Conservation (phyloP, 2,797 vertebrate genomes). For the Diplodus sargus region DNA sequence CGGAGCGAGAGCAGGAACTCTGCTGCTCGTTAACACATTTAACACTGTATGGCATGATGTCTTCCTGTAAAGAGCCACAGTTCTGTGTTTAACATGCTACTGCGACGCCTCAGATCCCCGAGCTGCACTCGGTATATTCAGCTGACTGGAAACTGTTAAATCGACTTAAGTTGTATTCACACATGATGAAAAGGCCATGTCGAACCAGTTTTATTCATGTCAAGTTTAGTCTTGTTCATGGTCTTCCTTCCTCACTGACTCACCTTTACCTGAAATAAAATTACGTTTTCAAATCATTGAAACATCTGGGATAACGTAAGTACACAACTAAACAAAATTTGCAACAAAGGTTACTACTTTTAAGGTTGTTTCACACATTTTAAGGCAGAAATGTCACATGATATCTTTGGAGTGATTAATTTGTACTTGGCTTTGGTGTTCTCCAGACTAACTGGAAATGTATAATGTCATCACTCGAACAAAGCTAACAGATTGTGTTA, state of each 20-base stretch:
- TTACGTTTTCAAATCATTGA: too few relatives aligned
- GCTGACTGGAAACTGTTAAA: conserved; percentile 1
- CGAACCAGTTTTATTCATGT: neutral
- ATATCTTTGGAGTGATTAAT: too few relatives aligned
- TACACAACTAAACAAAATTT: too few relatives aligned
- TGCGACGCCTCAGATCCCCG: conserved; percentile 10
- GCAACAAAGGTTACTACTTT: too few relatives aligned
- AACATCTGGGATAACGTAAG: too few relatives aligned
- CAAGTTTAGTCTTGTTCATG: too few relatives aligned
- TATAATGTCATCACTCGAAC: neutral
- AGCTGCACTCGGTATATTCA: neutral
- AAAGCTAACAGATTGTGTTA: neutral
- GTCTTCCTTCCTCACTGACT: too few relatives aligned
- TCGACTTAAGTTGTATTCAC: neutral
- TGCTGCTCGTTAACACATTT: conserved; percentile 52
- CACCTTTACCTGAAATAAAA: too few relatives aligned
- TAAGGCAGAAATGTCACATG: too few relatives aligned
- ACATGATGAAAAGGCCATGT: conserved; percentile 36
- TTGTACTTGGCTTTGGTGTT: neutral
- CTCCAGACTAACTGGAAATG: conserved; percentile 1
- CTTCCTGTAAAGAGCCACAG: conserved; percentile 37
- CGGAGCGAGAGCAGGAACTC: neutral
- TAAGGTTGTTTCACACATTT: too few relatives aligned
- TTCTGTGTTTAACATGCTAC: conserved; percentile 50
- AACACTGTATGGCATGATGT: conserved; percentile 63